Base-by-base conservation (phyloP, 1,140 invertebrate species). In the Andricus grossulariae region DNA sequence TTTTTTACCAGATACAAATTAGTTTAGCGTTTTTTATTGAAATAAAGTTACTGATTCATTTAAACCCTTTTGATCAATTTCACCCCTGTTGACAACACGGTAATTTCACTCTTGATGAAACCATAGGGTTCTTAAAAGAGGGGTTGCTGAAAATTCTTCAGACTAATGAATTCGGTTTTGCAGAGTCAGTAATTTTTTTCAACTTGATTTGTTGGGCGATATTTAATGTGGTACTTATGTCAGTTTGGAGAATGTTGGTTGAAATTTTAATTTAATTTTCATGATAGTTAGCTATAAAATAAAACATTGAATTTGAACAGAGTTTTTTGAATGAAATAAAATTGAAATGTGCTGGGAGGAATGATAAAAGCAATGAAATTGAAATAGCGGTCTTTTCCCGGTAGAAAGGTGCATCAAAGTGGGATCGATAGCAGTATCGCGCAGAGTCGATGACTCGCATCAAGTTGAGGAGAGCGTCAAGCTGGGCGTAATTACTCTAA, bases 381-480 rank as follows among this genome's bases (percentile, higher is more conserved):
- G 8, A 55, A 18, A 18, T 19, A 54, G 16, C 0, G 13, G 32
- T 2, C n/a, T 25, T 39, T 39, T 66, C 10, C 16, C 0, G 16
- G 25, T 15, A 19, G 7, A 8, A 13, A 66, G 45, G 39, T 55
- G 18, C 54, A 55, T 66, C 12, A 16, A 45, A 32, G 13, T 16
- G 60, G 60, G 60, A 66, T 66, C 60, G 60, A 66, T 66, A 66
- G 16, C 60, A 39, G 60, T 66, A 66, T 66, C 60, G 60, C 60
- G 60, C 60, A 66, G 60, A 66, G 60, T 66, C 60, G 60, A 66
- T 66, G 60, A 66, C 60, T 66, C 60, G 60, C 60, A 66, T 66
- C 60, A 66, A 66, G 25, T 39, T 66, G 60, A 66, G 60, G 39
- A 66, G 60, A 66, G 60, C 60, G 32, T 66, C 32, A 66, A 66